Conservation (phyloP, 2,113 vertebrate species). For the Sarotherodon lohbergeri region DNA sequence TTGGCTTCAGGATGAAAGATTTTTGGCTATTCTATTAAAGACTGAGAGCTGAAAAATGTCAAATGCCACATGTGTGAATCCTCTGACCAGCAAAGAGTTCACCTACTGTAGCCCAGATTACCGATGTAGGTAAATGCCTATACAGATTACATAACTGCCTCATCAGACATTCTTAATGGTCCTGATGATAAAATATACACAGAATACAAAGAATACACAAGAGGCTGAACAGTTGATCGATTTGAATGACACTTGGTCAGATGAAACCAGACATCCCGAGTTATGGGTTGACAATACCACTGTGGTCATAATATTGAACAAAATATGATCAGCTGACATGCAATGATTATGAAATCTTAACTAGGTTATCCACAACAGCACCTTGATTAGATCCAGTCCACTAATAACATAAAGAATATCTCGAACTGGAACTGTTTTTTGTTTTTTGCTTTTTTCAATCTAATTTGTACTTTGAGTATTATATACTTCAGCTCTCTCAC, state of each 20-base stretch:
- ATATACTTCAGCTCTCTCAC: neutral
- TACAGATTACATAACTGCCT: neutral
- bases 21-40: neutral
- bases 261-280: neutral
- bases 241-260: neutral
- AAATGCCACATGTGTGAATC: neutral
- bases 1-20: neutral
- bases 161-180: neutral
- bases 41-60: neutral
- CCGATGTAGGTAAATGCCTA: neutral
- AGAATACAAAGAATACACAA: neutral
- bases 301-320: neutral
- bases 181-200: neutral
- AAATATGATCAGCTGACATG: neutral
- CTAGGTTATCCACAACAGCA: neutral
- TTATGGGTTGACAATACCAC: neutral
- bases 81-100: neutral
- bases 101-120: neutral
- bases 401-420: neutral
- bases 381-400: neutral
- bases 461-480: neutral
- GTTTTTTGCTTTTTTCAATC: neutral
- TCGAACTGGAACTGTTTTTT: neutral
- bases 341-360: neutral
- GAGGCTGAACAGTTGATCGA: neutral